These are phyloP conservation scores for Pampus argenteus DNA, from an alignment of 2,797 vertebrate genomes.

Conservation along the genomic window DNA sequence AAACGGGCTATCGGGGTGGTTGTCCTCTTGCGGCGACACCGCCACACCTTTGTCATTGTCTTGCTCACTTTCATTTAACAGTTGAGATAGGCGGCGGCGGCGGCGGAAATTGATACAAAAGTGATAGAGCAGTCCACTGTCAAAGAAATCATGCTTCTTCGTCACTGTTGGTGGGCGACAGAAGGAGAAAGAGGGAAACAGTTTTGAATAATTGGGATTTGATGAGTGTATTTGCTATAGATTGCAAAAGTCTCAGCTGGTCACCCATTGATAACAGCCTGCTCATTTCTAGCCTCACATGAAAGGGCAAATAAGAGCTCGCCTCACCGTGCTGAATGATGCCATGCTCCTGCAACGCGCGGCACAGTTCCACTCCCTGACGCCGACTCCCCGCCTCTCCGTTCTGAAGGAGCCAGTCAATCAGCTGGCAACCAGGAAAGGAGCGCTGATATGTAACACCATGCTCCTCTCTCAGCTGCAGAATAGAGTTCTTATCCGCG, in stretches of 20 bases:
- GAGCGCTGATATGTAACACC: conserved; percentile 85
- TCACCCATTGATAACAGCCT: conserved; percentile 6
- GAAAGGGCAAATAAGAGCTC: conserved; percentile 38
- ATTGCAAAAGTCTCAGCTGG: conserved; percentile 38
- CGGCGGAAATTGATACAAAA: conserved; percentile 90
- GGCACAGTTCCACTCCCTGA: conserved; percentile 86
- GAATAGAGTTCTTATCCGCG: conserved; percentile 82
- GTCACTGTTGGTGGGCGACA: conserved; percentile 78
- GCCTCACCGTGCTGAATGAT: conserved; percentile 90
- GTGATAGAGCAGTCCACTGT: conserved; percentile 90
- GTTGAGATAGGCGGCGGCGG: conserved; percentile 84
- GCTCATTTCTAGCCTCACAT: conserved; percentile 4
- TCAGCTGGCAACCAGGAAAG: conserved; percentile 87
- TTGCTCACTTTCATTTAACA: conserved; percentile 81
- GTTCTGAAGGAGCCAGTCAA: conserved; percentile 91
- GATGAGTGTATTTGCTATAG: conserved; percentile 26
- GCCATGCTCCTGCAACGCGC: conserved; percentile 87
- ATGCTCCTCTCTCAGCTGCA: conserved; percentile 87
- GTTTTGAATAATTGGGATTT: conserved; percentile 12
- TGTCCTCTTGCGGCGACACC: conserved; percentile 75
- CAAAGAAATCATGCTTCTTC: conserved; percentile 88
- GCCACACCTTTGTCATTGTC: conserved; percentile 47
- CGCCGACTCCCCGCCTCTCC: conserved; percentile 85
- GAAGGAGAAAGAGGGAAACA: background rate
- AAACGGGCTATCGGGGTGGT: conserved; percentile 86